phyloP scores from a whole-genome alignment of 2,888 invertebrate species.

The Ichneumoninae sp. region DNA sequence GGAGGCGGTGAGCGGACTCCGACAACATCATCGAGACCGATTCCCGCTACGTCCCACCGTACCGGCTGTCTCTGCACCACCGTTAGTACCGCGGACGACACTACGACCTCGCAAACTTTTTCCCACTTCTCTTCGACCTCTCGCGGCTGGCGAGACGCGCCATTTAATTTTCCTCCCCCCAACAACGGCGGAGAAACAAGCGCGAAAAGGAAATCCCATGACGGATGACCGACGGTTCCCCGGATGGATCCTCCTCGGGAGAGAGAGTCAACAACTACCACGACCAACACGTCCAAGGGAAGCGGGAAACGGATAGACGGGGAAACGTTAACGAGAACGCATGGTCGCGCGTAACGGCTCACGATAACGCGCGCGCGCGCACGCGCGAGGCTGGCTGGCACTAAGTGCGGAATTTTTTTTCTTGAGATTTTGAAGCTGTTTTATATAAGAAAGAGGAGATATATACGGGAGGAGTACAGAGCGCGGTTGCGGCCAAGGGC shows the following conservation, averaged over 20 bases:
- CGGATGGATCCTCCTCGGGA: slow-evolving; percentile 50
- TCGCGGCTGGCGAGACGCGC: slow-evolving; percentile 14
- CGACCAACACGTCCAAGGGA: slow-evolving; percentile 17
- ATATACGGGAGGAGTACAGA: not conserved
- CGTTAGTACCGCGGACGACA: slow-evolving; percentile 1
- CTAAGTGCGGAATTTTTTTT: slow-evolving; percentile 36
- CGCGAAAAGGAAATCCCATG: slow-evolving; percentile 74
- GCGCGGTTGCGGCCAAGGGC: not conserved
- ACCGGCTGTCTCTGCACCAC: not conserved
- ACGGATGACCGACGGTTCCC: slow-evolving; percentile 72
- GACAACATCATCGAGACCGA: slow-evolving; percentile 2
- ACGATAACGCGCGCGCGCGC: slow-evolving; percentile 4
- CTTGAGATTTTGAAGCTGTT: slow-evolving; percentile 48
- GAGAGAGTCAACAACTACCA: slow-evolving; percentile 18
- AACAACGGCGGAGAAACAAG: not conserved
- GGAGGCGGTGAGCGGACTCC: not conserved
- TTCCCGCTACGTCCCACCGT: slow-evolving; percentile 10
- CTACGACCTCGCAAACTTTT: slow-evolving; percentile 27
- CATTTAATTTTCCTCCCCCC: not conserved
- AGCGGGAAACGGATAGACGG: slow-evolving; percentile 52
- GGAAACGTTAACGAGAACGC: not conserved
- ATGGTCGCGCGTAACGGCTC: not conserved
- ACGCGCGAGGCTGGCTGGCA: slow-evolving; percentile 20
- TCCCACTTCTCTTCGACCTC: slow-evolving; percentile 40
- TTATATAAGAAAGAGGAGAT: not conserved